Evolutionary conservation across 2,113 vertebrate genomes (phyloP), one percentile per base, ranked within the genome.

Genomic region (Ctenomys sociabilis): DNA sequence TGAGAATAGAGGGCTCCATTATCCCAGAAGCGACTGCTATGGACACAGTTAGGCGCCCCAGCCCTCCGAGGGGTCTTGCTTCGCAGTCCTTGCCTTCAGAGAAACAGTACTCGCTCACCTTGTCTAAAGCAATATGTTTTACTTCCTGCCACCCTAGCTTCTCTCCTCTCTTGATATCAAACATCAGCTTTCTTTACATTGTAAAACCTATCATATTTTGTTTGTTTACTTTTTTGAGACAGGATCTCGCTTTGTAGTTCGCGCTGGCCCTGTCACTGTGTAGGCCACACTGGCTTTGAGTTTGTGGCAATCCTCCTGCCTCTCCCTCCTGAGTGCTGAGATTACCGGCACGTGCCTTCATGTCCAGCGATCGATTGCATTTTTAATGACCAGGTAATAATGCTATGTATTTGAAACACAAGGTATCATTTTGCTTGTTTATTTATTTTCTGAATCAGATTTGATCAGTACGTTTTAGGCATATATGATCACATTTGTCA

Each of bases 31-130:
- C 13, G 12, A 19, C 32, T 28, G 61, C 54, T 75, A 24, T 40
- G 11, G 45, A 14, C n/a, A 0, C 7, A 16, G 32, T n/a, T 22
- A 49, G 8, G 52, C 78, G 26, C 24, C 0, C 52, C 14, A 54
- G 72, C 54, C 35, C 37, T 93, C 12, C 12, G 45, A 43, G 11
- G 14, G 3, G 64, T 59, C 78, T 35, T 63, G 24, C 52, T 43
- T 16, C 22, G 1, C 3, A 3, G 28, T 28, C 5, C 13, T 81
- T 9, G 52, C n/a, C 37, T 59, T 81, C 10, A 84, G 17, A 80
- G 54, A 54, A 54, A 54, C 14, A 16, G 54, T 54, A 54, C 54
- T 54, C 54, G 16, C 54, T 54, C 54, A 16, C 78, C 49, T 43
- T 28, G 57, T 0, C 4, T 24, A 26, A 57, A 8, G 40, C 43